These are phyloP conservation scores for Chrysogorgia sp. DNA, from an alignment of 92 coral and sea anemone genomes.

Conservation along the genomic window DNA sequence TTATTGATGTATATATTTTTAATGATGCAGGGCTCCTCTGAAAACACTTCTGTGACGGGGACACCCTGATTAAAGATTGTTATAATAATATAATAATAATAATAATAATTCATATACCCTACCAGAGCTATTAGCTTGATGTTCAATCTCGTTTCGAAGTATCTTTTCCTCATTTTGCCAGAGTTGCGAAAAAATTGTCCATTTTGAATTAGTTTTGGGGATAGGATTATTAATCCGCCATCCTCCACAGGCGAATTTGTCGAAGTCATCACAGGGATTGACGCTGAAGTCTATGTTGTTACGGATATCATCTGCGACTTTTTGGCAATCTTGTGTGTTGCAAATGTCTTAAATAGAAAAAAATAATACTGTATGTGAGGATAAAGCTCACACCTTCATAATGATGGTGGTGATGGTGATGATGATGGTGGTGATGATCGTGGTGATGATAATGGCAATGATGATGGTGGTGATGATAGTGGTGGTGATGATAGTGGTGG, in stretches of 20 bases:
- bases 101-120: neutral
- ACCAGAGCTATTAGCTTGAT: constrained; percentile 35
- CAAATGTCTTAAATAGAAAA: no score
- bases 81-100: no score
- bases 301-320: constrained; percentile 29
- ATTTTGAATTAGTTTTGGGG: constrained; percentile 30
- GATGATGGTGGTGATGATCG: no score
- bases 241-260: constrained; percentile 60
- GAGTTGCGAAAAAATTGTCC: constrained; percentile 45
- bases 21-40: no score
- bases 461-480: no score
- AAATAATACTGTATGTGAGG: no score
- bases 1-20: no score
- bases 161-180: constrained; percentile 31
- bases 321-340: constrained; percentile 35
- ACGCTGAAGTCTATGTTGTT: constrained; percentile 16
- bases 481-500: neutral
- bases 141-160: constrained; percentile 11
- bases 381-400: no score
- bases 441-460: no score
- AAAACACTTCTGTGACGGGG: no score
- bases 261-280: constrained; percentile 58
- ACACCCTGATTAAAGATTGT: no score
- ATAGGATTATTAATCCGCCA: constrained; percentile 42
- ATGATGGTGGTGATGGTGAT: constrained; percentile 9